A percentile compares a stretch with the other conserved stretches of the same genome.
These are phyloP conservation scores for Ochropleura leucogaster DNA, from an alignment of 2,888 invertebrate species.

Conservation along the genomic window DNA sequence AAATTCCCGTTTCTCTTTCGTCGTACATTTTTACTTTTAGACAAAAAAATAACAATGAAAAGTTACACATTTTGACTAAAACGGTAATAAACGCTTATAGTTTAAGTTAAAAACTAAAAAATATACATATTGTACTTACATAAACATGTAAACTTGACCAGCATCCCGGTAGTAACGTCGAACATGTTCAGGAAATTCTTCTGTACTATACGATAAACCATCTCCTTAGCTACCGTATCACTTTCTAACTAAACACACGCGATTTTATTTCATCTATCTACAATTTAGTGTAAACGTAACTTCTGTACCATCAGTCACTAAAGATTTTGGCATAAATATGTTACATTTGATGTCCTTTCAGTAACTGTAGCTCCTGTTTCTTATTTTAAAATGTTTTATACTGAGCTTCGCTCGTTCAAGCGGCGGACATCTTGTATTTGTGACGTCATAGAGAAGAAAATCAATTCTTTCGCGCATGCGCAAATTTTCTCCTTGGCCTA, in stretches of 20 bases:
- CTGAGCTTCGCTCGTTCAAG: conserved; percentile 76
- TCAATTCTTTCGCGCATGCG: conserved; percentile 87
- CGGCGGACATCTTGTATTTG: conserved; percentile 82
- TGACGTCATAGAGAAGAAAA: conserved; percentile 86
- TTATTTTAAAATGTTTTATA: conserved; percentile 83
- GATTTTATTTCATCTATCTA: conserved; percentile 71
- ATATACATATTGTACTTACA: conserved; percentile 77
- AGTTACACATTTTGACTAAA: not conserved
- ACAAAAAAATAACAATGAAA: conserved; percentile 41
- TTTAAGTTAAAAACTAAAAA: conserved; percentile 21
- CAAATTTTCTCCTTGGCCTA: conserved; percentile 85
- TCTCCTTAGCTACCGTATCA: conserved; percentile 79
- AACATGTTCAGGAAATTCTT: conserved; percentile 75
- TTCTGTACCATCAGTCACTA: conserved; percentile 68
- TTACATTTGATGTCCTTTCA: conserved; percentile 77
- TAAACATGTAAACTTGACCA: conserved; percentile 83
- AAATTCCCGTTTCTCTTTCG: conserved; percentile 1
- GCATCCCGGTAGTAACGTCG: conserved; percentile 73
- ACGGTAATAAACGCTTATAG: not conserved
- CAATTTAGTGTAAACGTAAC: conserved; percentile 57
- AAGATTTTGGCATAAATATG: conserved; percentile 70
- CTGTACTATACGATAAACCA: conserved; percentile 75
- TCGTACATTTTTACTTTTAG: conserved; percentile 1
- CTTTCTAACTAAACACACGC: conserved; percentile 69
- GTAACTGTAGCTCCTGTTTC: conserved; percentile 71